Conservation (phyloP, 2,113 vertebrate genomes). For the Ranitomeya imitator region DNA sequence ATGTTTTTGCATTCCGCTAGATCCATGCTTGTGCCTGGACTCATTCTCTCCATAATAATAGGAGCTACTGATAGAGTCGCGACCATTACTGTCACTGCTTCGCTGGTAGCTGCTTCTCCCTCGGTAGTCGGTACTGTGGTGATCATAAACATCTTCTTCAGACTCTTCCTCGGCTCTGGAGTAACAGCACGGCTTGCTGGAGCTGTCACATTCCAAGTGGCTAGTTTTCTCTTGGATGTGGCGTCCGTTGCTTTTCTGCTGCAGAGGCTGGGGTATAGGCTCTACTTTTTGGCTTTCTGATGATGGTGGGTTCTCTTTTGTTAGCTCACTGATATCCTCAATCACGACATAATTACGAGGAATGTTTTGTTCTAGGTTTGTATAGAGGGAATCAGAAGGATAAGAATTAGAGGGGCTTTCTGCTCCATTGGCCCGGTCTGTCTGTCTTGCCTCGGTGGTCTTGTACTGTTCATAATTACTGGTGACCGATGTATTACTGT, state of each 20-base stretch:
- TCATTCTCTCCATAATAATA: slow-evolving; percentile 85
- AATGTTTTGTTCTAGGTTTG: slow-evolving; percentile 93
- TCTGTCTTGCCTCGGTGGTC: slow-evolving; percentile 74
- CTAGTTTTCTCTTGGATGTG: slow-evolving; percentile 78
- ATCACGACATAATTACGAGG: slow-evolving; percentile 99
- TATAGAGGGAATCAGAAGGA: slow-evolving; percentile 85
- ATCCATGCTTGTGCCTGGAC: slow-evolving; percentile 82
- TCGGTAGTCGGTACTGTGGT: slow-evolving; percentile 77
- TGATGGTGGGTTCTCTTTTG: slow-evolving; percentile 83
- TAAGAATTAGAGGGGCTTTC: slow-evolving; percentile 84
- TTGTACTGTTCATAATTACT: slow-evolving; percentile 85
- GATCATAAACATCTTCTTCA: slow-evolving; percentile 93
- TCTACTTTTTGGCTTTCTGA: slow-evolving; percentile 83
- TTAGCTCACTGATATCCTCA: slow-evolving; percentile 96
- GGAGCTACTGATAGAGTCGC: slow-evolving; percentile 71
- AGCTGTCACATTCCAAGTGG: slow-evolving; percentile 71
- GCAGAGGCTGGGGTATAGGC: slow-evolving; percentile 62
- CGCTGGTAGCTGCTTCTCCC: slow-evolving; percentile 81
- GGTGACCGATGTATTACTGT: slow-evolving; percentile 68
- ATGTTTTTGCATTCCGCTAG: slow-evolving; percentile 82
- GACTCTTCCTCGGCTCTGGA: slow-evolving; percentile 90
- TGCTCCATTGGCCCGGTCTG: slow-evolving; percentile 72
- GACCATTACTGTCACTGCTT: slow-evolving; percentile 82
- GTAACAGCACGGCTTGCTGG: slow-evolving; percentile 80
- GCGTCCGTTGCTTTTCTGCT: slow-evolving; percentile 67